These are phyloP conservation scores for Stegostoma tigrinum DNA, from an alignment of 2,113 vertebrate genomes.

Conservation along the genomic window DNA sequence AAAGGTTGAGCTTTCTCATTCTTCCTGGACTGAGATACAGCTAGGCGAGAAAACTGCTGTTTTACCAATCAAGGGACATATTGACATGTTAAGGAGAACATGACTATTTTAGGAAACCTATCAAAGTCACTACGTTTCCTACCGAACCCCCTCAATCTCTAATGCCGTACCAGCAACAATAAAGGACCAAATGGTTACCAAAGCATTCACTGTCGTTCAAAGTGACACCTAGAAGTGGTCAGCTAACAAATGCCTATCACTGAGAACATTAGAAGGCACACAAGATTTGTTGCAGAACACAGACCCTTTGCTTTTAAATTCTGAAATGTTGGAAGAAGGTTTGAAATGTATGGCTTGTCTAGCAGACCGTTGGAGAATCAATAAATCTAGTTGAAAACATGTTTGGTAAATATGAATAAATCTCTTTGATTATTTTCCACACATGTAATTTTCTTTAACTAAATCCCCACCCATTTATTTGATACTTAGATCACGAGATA, in stretches of 20 bases:
- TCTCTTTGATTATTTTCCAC: slow-evolving; percentile 42
- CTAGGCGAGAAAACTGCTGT: not conserved
- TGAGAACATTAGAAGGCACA: too few species aligned
- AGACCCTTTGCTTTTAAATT: not conserved
- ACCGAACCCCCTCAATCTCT: not conserved
- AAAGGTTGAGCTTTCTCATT: not conserved
- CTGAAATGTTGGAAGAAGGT: slow-evolving; percentile 45
- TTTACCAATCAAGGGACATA: not conserved
- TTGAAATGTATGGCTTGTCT: slow-evolving; percentile 49
- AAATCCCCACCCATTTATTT: slow-evolving; percentile 46
- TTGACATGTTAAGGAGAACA: not conserved
- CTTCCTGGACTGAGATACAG: too few species aligned
- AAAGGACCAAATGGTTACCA: not conserved
- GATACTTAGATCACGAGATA: slow-evolving; percentile 64
- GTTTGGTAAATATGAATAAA: not conserved
- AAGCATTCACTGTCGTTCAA: too few species aligned
- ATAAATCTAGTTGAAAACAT: not conserved
- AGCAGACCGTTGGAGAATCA: slow-evolving; percentile 45
- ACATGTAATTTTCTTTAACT: slow-evolving; percentile 44
- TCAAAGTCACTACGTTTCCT: too few species aligned
- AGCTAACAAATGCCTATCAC: too few species aligned
- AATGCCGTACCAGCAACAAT: too few species aligned
- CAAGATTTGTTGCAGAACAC: not conserved
- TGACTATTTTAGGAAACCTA: not conserved
- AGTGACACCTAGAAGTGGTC: too few species aligned